phyloP scores from a whole-genome alignment of 2,797 vertebrate species.

The Coregonus ussuriensis region DNA sequence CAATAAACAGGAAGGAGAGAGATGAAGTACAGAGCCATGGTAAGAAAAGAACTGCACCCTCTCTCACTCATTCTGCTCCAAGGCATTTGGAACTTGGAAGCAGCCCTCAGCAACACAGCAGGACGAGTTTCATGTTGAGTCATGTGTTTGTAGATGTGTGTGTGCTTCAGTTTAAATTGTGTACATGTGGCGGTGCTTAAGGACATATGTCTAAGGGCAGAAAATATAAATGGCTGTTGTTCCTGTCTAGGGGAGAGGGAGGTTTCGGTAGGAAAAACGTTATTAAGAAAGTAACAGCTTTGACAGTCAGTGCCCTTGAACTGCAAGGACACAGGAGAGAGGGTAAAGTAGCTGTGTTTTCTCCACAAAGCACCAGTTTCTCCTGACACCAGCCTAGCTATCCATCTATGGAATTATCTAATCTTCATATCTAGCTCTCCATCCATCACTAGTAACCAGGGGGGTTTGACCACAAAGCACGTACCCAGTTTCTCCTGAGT shows the following conservation, averaged over 20 bases:
- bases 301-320: not conserved
- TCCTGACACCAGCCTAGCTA: not conserved
- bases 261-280: not conserved
- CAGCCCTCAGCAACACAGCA: not conserved
- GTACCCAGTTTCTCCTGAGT: not conserved
- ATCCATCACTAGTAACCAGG: not conserved
- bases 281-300: constrained; percentile 12
- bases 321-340: constrained; percentile 43
- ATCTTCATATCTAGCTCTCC: not conserved
- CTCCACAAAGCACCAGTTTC: not conserved
- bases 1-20: constrained; percentile 30
- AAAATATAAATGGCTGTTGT: not conserved
- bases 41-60: constrained; percentile 53
- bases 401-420: not conserved
- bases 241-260: not conserved
- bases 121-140: not conserved
- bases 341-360: not conserved
- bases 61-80: not conserved
- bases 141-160: not conserved
- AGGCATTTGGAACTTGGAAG: not conserved
- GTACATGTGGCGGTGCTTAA: not conserved
- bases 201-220: not conserved
- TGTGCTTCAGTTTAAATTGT: not conserved
- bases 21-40: constrained; percentile 78
- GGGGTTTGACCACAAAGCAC: not conserved